Evolutionary conservation across 2,797 vertebrate species (phyloP).

Genomic region (Gymnopithys bicolor): DNA sequence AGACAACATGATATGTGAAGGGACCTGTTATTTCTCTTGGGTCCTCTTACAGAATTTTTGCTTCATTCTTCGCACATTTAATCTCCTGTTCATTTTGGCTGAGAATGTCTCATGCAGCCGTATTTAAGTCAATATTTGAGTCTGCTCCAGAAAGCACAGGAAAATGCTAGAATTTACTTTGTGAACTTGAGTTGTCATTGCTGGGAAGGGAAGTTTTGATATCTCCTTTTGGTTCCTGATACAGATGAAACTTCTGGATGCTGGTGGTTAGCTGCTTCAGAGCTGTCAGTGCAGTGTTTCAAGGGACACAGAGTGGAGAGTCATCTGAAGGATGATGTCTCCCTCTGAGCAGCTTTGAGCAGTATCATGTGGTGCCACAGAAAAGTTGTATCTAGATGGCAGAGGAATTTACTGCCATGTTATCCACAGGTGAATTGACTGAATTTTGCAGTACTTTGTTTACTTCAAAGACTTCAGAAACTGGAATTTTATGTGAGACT

Average conservation of each 20-base stretch:
- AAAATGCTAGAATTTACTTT: not conserved
- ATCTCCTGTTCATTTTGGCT: not conserved
- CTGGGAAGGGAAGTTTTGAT: not conserved
- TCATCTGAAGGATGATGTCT: not conserved
- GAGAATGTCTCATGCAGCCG: not conserved
- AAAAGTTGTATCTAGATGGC: not conserved
- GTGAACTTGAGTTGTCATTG: not conserved
- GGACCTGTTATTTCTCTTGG: not conserved
- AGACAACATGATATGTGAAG: not conserved
- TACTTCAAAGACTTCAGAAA: not conserved
- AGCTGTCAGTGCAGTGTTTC: not conserved
- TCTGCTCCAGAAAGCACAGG: not conserved
- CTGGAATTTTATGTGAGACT: not conserved
- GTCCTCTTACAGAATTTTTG: not conserved
- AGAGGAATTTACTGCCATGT: not conserved
- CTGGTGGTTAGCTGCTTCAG: not conserved
- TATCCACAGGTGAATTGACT: not conserved
- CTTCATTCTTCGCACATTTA: not conserved
- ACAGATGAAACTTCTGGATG: not conserved
- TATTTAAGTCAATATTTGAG: not conserved
- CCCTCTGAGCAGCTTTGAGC: not conserved
- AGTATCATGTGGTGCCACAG: fast-evolving
- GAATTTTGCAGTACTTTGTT: not conserved
- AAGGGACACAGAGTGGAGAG: not conserved
- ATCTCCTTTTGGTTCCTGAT: not conserved